Base-by-base conservation (phyloP, 2,113 vertebrate species). In the Phyllopteryx taeniolatus region DNA sequence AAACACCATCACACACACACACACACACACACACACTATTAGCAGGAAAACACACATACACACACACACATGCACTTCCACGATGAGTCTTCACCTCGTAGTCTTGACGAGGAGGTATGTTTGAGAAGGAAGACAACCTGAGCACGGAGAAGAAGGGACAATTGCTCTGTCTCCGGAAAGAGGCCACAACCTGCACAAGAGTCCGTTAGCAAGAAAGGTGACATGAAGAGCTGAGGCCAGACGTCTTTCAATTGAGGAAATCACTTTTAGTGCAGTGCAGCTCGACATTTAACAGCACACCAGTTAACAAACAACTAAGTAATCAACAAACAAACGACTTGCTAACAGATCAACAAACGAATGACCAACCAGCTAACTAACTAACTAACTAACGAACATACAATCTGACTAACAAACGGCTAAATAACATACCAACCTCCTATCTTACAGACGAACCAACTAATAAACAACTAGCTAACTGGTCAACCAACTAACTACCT, bases 111-210 rank as follows among this genome's bases (percentile, higher is more conserved):
- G 3, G 57, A 76, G 70, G 88, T 86, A 79, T 72, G 83, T 57
- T 87, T 33, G 86, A 86, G 64, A 79, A 76, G 65, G 94, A 92
- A 10, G 88, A 90, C 43, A 97, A 91, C 73, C 92, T 87, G 53
- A 97, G 78, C 42, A 96, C 67, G 3, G 92, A 95, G 86, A 98
- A 91, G 67, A 92, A 88, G 12, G 94, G 93, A 5, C 68, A 49
- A 7, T 88, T 90, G 39, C 86, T 73, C 71, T 83, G 86, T 67
- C 83, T 89, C 79, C 82, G 87, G 77, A 94, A 95, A 77, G 86
- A 88, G 51, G 90, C 83, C 79, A 96, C 73, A 63, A 96, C 80
- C 95, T 98, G 84, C 68, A 47, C 22, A 22, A 42, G 31, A 61
- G 59, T 61, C 14, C 59, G 13, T 5, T 6, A 7, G 27, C 19